Evolutionary conservation across 2,113 vertebrate species (phyloP), one percentile per base, ranked within the genome.

Genomic region (Ailurus styani): DNA sequence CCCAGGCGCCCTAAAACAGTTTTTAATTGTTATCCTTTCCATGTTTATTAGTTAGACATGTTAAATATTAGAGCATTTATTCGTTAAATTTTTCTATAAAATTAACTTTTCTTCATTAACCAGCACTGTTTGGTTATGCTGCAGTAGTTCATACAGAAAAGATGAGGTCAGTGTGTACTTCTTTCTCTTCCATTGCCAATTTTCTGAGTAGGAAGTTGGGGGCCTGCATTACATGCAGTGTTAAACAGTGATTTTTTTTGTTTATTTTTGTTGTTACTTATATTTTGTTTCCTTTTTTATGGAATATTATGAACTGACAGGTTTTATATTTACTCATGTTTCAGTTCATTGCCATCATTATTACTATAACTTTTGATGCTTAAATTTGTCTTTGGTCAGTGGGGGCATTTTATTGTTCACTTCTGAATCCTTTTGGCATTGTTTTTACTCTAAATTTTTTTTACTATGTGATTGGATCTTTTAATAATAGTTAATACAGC

Each of bases 371-470:
- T 96, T 95, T 93, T 94, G 64, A 57, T 86, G 34, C 52, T 89
- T 89, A 85, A 45, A 27, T 90, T 84, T 85, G 20, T 60, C 45
- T 85, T 82, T 94, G 40, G 18, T 93, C n/a, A 87, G 7, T n/a
- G n/a, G 72, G 34, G 79, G 18, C 20, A 62, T 73, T 86, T 86
- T 92, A 62, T 68, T 27, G 29, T 96, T 82, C 92, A 12, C 37
- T 83, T 91, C 37, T 89, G 77, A 96, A 34, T 88, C 45, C 45
- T 96, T 96, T 93, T 89, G 42, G 55, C 23, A 86, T 17, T 95
- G 37, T 64, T 95, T 96, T 90, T 70, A 64, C 21, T 83, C 13
- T 82, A 21, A 14, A 23, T 72, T 72, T 34, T 72, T 84, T 64
- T 68, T 47, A 42, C 27, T 57, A 50, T 70, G 81, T 70, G 34